phyloP scores from a whole-genome alignment of 2,797 vertebrate species.

The Nannoperca australis region DNA sequence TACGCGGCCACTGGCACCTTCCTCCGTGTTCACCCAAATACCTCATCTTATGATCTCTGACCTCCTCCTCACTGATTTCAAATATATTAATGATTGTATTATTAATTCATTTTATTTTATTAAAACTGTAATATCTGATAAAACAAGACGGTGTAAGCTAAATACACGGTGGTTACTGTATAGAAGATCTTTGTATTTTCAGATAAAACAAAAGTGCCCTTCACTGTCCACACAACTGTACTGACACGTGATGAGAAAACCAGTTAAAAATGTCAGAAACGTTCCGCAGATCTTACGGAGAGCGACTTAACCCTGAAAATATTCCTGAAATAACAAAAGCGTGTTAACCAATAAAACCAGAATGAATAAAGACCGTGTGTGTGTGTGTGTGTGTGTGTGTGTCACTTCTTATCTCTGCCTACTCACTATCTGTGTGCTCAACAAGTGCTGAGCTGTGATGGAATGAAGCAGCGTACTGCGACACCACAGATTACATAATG shows the following conservation, averaged over 20 bases:
- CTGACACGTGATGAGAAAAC: too few species aligned
- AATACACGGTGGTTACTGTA: neutral
- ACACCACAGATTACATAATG: constrained; percentile 58
- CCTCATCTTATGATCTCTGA: neutral
- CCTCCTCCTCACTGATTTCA: neutral
- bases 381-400: neutral
- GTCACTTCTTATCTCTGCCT: constrained; percentile 2
- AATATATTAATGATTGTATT: neutral
- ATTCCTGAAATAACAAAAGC: neutral
- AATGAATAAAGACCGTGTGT: neutral
- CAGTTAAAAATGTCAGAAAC: neutral
- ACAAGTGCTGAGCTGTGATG: neutral
- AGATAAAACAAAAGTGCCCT: neutral
- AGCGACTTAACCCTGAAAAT: neutral
- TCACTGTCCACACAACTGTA: too few species aligned
- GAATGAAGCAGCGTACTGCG: constrained; percentile 5
- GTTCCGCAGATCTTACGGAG: neutral
- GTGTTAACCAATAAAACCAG: neutral
- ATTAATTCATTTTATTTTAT: too few species aligned
- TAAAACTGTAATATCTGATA: neutral
- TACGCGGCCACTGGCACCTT: neutral
- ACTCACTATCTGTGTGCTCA: neutral
- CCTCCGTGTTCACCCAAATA: neutral
- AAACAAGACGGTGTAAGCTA: neutral
- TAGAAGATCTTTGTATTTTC: neutral